A percentile compares a stretch with the other conserved stretches of the same genome.
Conservation (phyloP, 2,888 invertebrate genomes). For the Malthinus flaveolus region DNA sequence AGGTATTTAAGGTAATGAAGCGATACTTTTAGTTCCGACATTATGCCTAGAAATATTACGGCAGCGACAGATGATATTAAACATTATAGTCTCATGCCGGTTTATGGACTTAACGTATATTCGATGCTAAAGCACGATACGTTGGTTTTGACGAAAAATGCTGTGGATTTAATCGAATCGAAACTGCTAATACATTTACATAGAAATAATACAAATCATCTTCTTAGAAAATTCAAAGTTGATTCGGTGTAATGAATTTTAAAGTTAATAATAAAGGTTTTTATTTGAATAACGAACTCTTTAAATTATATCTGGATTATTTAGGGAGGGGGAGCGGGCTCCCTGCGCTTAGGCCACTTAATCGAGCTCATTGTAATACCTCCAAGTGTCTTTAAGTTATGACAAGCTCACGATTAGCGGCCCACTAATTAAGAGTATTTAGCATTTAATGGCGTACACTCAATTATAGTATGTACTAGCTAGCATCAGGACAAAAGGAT, state of each 20-base stretch:
- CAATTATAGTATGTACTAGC: too few species aligned
- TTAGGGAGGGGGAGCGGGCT: too few species aligned
- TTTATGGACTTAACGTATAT: constrained; percentile 92
- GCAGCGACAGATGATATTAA: constrained; percentile 76
- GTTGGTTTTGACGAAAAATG: constrained; percentile 81
- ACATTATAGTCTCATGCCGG: constrained; percentile 92
- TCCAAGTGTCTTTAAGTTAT: too few species aligned
- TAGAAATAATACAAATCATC: constrained; percentile 57
- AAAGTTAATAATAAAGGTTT: constrained; percentile 8
- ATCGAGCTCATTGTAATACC: too few species aligned
- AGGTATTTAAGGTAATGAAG: neutral
- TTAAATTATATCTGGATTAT: too few species aligned
- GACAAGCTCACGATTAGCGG: too few species aligned
- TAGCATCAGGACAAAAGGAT: too few species aligned
- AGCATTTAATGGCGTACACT: too few species aligned
- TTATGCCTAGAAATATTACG: constrained; percentile 87
- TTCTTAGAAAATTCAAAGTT: constrained; percentile 58
- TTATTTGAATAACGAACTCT: too few species aligned
- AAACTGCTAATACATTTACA: constrained; percentile 72
- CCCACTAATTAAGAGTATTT: too few species aligned
- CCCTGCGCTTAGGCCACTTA: too few species aligned
- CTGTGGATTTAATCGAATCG: constrained; percentile 83
- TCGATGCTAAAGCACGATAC: constrained; percentile 98
- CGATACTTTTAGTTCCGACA: constrained; percentile 72
- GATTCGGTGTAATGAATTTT: constrained; percentile 12